These are phyloP conservation scores for Galaxias olidus DNA, from an alignment of 2,797 vertebrate species.

Conservation along the genomic window DNA sequence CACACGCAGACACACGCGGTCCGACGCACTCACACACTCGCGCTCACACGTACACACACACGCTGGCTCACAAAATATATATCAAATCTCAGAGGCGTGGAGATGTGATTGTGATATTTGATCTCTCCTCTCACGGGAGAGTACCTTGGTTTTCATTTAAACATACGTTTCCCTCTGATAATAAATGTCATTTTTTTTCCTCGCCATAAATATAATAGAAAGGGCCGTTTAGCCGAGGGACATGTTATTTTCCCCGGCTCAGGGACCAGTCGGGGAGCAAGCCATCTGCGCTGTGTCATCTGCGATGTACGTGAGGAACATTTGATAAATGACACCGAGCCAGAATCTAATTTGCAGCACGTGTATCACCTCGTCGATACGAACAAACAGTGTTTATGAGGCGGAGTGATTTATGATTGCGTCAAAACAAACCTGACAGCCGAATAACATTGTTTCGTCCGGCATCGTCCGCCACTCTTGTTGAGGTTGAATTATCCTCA, in stretches of 20 bases:
- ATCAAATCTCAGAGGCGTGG: constrained; percentile 26
- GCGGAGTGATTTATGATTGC: constrained; percentile 65
- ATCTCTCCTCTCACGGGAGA: constrained; percentile 20
- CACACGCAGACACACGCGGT: not conserved
- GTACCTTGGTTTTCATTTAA: constrained; percentile 48
- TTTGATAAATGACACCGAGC: constrained; percentile 60
- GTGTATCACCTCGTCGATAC: constrained; percentile 56
- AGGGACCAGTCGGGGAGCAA: constrained; percentile 5
- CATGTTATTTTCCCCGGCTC: constrained; percentile 23
- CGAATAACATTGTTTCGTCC: constrained; percentile 61
- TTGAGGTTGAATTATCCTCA: constrained; percentile 43
- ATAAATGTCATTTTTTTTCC: constrained; percentile 27
- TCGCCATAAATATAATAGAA: constrained; percentile 51
- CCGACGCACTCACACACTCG: not conserved
- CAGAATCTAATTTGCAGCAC: constrained; percentile 67
- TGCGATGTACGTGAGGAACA: constrained; percentile 33
- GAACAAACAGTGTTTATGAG: constrained; percentile 67
- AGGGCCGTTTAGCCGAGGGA: constrained; percentile 51
- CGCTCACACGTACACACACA: not conserved
- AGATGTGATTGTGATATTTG: constrained; percentile 51
- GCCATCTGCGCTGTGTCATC: constrained; percentile 17
- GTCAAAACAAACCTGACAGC: constrained; percentile 60
- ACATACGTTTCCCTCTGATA: constrained; percentile 55
- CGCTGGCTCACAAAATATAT: too few species aligned
- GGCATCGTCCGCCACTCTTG: constrained; percentile 45